These are phyloP conservation scores for Pachyuromys duprasi DNA, from an alignment of 2,797 vertebrate species.

Conservation along the genomic window DNA sequence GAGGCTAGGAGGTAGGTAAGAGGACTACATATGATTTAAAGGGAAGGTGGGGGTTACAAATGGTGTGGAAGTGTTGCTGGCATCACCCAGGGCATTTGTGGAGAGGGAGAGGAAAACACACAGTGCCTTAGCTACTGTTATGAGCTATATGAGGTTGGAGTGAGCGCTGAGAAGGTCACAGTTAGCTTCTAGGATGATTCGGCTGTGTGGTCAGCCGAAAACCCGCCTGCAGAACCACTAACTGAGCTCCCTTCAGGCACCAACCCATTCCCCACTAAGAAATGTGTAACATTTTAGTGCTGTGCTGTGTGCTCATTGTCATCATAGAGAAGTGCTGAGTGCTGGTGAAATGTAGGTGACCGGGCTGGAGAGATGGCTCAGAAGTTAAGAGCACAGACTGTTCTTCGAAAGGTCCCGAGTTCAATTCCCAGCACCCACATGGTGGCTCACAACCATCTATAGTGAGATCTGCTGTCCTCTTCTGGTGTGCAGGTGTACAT, in stretches of 20 bases:
- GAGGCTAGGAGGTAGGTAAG: neutral
- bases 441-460: no score
- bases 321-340: fast-evolving
- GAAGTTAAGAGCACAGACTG: no score
- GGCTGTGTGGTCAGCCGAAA: fast-evolving
- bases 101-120: neutral
- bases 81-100: neutral
- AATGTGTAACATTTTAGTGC: fast-evolving
- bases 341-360: no score
- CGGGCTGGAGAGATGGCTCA: no score
- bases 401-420: no score
- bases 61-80: neutral
- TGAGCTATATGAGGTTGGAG: neutral
- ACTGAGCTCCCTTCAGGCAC: fast-evolving
- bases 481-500: no score
- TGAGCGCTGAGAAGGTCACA: neutral
- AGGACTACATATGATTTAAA: neutral
- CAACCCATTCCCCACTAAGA: neutral
- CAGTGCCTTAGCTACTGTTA: neutral
- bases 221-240: neutral
- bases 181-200: neutral
- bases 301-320: no score
- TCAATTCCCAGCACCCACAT: no score
- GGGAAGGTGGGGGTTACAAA: neutral
- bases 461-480: no score